Conservation (phyloP, 2,888 invertebrate genomes). For the Rhamphomyia laevipes region DNA sequence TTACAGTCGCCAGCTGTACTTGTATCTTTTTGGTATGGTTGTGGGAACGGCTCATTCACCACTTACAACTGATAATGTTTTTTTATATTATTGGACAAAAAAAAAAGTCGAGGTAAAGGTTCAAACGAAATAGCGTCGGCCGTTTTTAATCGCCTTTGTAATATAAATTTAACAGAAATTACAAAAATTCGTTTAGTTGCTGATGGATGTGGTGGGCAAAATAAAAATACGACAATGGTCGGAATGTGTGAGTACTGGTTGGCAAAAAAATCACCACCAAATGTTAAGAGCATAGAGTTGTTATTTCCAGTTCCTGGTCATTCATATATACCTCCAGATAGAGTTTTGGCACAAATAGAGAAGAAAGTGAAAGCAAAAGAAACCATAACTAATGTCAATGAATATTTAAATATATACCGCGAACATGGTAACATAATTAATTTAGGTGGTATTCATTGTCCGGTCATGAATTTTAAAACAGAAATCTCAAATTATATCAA, state of each 20-base stretch:
- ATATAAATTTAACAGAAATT: conserved; percentile 5
- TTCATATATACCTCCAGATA: conserved; percentile 22
- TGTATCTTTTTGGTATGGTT: conserved; percentile 22
- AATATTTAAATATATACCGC: conserved; percentile 16
- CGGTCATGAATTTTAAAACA: neutral
- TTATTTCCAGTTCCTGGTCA: conserved; percentile 22
- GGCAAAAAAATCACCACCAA: conserved; percentile 11
- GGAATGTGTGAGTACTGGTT: conserved; percentile 20
- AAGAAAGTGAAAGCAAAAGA: conserved; percentile 17
- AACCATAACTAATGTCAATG: conserved; percentile 15
- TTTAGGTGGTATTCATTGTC: conserved; percentile 3
- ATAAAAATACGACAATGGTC: conserved; percentile 21
- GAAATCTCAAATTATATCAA: conserved; percentile 1
- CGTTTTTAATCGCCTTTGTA: conserved; percentile 16
- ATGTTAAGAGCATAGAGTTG: conserved; percentile 17
- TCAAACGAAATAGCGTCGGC: conserved; percentile 24
- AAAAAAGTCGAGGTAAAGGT: conserved; percentile 20
- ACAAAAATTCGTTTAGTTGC: conserved; percentile 19
- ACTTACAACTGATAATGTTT: conserved; percentile 17
- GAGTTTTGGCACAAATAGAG: conserved; percentile 22
- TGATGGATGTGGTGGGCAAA: conserved; percentile 25
- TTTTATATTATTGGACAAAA: conserved; percentile 23
- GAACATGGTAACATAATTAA: conserved; percentile 2
- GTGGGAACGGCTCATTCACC: conserved; percentile 14
- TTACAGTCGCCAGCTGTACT: conserved; percentile 21